These are phyloP conservation scores for Sinotaia quadrata DNA, from an alignment of 2,888 invertebrate species.

Conservation along the genomic window DNA sequence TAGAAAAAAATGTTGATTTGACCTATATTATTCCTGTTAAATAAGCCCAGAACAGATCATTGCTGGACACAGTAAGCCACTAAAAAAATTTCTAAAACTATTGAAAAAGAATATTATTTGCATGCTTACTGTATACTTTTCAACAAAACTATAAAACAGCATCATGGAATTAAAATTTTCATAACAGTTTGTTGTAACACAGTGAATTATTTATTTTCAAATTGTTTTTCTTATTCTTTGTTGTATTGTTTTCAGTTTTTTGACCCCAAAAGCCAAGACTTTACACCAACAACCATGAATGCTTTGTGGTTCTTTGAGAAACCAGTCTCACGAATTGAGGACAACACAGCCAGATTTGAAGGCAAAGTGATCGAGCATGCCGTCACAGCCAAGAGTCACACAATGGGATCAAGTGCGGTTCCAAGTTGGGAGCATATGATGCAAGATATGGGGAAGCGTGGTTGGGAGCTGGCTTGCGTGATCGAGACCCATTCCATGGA, in stretches of 20 bases:
- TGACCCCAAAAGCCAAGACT: constrained; percentile 24
- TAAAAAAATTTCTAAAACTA: too few species aligned
- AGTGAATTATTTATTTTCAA: too few species aligned
- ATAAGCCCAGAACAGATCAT: too few species aligned
- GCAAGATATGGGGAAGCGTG: constrained; percentile 55
- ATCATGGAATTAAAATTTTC: too few species aligned
- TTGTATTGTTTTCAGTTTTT: constrained; percentile 19
- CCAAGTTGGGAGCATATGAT: constrained; percentile 58
- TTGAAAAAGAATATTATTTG: too few species aligned
- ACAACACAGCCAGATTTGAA: constrained; percentile 56
- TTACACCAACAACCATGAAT: constrained; percentile 39
- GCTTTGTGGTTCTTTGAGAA: constrained; percentile 67
- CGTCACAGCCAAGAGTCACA: constrained; percentile 47
- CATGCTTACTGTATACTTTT: too few species aligned
- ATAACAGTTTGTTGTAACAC: too few species aligned
- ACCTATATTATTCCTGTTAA: too few species aligned
- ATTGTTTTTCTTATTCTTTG: too few species aligned
- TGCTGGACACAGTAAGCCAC: too few species aligned
- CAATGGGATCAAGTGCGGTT: constrained; percentile 33
- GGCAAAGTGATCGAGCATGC: constrained; percentile 60
- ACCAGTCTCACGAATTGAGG: constrained; percentile 47
- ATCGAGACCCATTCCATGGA: constrained; percentile 47
- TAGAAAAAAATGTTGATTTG: too few species aligned
- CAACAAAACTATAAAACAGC: too few species aligned
- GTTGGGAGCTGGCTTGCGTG: constrained; percentile 62